A percentile compares a stretch with the other conserved stretches of the same genome.
Conservation (phyloP, 2,888 invertebrate species). For the Corbicula japonica region DNA sequence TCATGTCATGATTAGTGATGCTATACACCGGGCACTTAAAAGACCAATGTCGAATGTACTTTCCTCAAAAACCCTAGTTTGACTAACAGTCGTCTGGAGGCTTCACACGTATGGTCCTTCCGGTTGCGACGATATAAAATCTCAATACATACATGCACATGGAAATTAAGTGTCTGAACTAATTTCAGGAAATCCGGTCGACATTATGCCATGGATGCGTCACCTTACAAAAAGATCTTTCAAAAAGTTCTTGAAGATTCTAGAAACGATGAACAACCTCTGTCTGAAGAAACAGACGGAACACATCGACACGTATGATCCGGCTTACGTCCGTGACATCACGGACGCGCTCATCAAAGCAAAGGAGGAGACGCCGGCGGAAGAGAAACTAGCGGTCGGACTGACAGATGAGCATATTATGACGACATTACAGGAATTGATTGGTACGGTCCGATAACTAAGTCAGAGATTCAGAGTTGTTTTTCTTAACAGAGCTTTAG, state of each 20-base stretch:
- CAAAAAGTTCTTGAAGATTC: slow-evolving; percentile 71
- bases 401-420: slow-evolving; percentile 79
- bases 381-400: slow-evolving; percentile 73
- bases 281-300: slow-evolving; percentile 76
- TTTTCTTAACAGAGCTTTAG: no score
- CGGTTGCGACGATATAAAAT: no score
- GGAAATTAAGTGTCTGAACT: no score
- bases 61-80: no score
- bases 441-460: no score
- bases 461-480: no score
- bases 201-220: slow-evolving; percentile 82
- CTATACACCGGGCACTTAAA: no score
- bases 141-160: no score
- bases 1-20: no score
- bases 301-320: slow-evolving; percentile 77
- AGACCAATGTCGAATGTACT: no score
- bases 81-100: no score
- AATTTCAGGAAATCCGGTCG: slow-evolving; percentile 79
- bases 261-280: slow-evolving; percentile 77
- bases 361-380: slow-evolving; percentile 68
- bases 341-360: slow-evolving; percentile 81
- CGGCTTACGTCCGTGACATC: slow-evolving; percentile 75
- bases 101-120: no score
- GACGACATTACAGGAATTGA: slow-evolving; percentile 80
- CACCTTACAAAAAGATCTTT: slow-evolving; percentile 75